phyloP scores from a whole-genome alignment of 2,113 vertebrate genomes.

The Micronycteris hirsuta region DNA sequence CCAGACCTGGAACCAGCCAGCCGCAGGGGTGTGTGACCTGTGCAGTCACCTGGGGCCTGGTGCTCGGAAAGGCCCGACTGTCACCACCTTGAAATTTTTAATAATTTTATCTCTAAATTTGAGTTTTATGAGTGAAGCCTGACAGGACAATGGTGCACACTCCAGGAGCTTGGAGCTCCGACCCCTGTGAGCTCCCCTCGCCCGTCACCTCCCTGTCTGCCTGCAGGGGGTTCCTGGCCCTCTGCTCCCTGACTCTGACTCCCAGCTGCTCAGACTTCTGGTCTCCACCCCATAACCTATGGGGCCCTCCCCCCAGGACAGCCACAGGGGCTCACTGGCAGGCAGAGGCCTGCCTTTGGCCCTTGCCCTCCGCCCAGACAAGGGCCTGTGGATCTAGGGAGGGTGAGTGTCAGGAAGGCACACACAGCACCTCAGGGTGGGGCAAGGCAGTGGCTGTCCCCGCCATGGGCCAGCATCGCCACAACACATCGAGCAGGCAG shows the following conservation, averaged over 20 bases:
- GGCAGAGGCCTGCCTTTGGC: neutral
- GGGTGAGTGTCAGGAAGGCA: neutral
- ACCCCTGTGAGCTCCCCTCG: rapidly evolving
- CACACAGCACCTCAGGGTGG: neutral
- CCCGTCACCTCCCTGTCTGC: neutral
- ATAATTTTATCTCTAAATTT: neutral
- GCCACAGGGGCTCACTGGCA: neutral
- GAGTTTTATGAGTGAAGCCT: neutral
- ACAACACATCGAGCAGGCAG: rapidly evolving
- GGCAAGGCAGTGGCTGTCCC: neutral
- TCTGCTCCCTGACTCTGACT: neutral
- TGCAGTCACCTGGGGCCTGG: neutral
- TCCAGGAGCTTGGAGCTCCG: neutral
- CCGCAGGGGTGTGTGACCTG: rapidly evolving
- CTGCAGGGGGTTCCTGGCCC: neutral
- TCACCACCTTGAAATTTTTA: neutral
- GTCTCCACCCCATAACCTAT: neutral
- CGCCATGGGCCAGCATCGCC: no score
- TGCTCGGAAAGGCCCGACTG: neutral
- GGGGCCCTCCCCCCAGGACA: neutral
- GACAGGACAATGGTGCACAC: neutral
- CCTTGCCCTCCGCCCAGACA: neutral
- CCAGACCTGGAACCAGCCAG: neutral
- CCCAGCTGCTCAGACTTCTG: neutral
- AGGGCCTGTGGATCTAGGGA: neutral